Evolutionary conservation across 1,140 invertebrate genomes (phyloP), one percentile per base, ranked within the genome.

Genomic region (Chlorops oryzae): DNA sequence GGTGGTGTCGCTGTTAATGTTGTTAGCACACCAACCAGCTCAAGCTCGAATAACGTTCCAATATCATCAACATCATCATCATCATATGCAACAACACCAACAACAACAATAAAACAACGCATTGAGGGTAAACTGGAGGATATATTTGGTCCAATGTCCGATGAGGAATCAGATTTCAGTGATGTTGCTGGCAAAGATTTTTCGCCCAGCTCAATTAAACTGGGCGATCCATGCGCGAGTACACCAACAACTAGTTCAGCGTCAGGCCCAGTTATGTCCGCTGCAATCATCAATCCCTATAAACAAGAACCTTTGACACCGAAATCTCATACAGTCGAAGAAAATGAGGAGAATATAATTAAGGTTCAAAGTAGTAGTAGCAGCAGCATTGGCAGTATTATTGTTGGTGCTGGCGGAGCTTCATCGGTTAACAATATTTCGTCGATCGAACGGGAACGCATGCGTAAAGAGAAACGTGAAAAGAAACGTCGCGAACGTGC

Each of bases 81-180:
- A 2, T 15, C 20, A 41, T 41, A 7, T 47, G 41, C 12, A 67
- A 9, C 45, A n/a, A n/a, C n/a, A n/a, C n/a, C n/a, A n/a, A n/a
- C 5, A 45, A 28, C 42, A n/a, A n/a, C n/a, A n/a, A n/a, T n/a
- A n/a, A n/a, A n/a, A n/a, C n/a, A n/a, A n/a, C 12, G 35, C 3
- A 47, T 65, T 7, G 77, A 80, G 47, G 84, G 84, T 46, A 83
- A 87, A 63, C 88, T 90, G 84, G 86, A 90, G 70, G 87, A 89
- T 58, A 90, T 91, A 48, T 92, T 91, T 71, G 88, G 88, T 3
- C 85, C 88, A 1, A 74, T 91, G 23, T 90, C 88, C 0, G 89
- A 92, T 62, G 85, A 90, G 68, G 77, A 72, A 22, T 59, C 63
- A 2, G 59, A 63, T 32, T 55, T 63, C 10, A 69, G 72, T 0